phyloP scores from a whole-genome alignment of 2,888 invertebrate genomes.

The Plebejus argus region DNA sequence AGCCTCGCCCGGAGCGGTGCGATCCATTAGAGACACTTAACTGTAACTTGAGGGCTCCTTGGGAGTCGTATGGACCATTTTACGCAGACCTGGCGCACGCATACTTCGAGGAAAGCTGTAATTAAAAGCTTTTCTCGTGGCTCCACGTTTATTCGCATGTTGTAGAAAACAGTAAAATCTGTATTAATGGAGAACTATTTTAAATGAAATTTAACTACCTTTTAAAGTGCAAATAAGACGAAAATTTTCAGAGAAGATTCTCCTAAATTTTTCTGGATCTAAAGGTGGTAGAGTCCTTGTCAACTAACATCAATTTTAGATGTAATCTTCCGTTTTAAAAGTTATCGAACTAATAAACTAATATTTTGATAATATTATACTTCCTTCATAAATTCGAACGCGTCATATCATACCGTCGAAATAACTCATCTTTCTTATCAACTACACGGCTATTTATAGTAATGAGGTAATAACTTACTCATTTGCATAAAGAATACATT shows the following conservation, averaged over 20 bases:
- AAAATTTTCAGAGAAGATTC: too few species aligned
- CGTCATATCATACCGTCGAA: background rate
- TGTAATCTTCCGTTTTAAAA: background rate
- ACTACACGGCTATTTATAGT: constrained; percentile 42
- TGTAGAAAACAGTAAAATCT: background rate
- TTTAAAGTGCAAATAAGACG: too few species aligned
- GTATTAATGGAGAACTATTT: background rate
- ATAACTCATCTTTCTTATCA: constrained; percentile 42
- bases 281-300: background rate
- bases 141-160: background rate
- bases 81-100: constrained; percentile 49
- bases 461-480: constrained; percentile 40
- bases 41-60: constrained; percentile 63
- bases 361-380: background rate
- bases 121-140: constrained; percentile 16
- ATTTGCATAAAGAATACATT: constrained; percentile 20
- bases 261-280: too few species aligned
- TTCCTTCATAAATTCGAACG: background rate
- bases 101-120: constrained; percentile 35
- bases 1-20: constrained; percentile 64
- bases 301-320: background rate
- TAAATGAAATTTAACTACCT: background rate
- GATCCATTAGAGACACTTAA: constrained; percentile 74
- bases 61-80: constrained; percentile 57
- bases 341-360: background rate